Evolutionary conservation across 1,140 invertebrate species (phyloP).

Genomic region (Asbolus verrucosus): DNA sequence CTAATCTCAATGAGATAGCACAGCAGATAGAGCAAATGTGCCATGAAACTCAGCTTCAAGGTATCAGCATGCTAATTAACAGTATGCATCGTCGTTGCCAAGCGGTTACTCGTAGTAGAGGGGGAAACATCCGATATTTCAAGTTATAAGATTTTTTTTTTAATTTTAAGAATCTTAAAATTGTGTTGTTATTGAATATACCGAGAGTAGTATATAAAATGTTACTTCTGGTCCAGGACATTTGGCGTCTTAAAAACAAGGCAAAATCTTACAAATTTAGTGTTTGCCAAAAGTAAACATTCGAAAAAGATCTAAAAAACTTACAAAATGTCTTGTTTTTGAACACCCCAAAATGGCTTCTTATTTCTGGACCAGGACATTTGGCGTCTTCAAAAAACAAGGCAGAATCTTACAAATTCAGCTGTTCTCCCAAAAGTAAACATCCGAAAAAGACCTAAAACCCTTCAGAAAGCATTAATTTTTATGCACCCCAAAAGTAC

Average conservation of each 20-base stretch:
- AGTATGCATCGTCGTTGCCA: too few species aligned
- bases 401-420: slow-evolving; percentile 20
- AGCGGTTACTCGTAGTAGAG: too few species aligned
- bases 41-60: too few species aligned
- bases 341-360: slow-evolving; percentile 10
- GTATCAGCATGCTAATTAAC: too few species aligned
- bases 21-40: too few species aligned
- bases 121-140: too few species aligned
- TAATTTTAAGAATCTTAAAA: too few species aligned
- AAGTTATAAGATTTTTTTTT: too few species aligned
- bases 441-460: slow-evolving; percentile 18
- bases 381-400: slow-evolving; percentile 22
- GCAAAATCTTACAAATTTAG: slow-evolving; percentile 49
- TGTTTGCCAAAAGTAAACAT: slow-evolving; percentile 8
- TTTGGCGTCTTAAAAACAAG: slow-evolving; percentile 37
- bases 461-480: slow-evolving; percentile 18
- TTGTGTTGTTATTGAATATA: too few species aligned
- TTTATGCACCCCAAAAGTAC: slow-evolving; percentile 12
- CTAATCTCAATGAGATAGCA: too few species aligned
- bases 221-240: slow-evolving; percentile 24
- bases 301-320: slow-evolving; percentile 5
- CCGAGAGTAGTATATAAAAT: too few species aligned
- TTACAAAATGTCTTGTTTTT: slow-evolving; percentile 5
- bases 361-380: slow-evolving; percentile 4
- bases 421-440: slow-evolving; percentile 14